Base-by-base conservation (phyloP, 1,140 invertebrate genomes). In the Listronotus bonariensis region DNA sequence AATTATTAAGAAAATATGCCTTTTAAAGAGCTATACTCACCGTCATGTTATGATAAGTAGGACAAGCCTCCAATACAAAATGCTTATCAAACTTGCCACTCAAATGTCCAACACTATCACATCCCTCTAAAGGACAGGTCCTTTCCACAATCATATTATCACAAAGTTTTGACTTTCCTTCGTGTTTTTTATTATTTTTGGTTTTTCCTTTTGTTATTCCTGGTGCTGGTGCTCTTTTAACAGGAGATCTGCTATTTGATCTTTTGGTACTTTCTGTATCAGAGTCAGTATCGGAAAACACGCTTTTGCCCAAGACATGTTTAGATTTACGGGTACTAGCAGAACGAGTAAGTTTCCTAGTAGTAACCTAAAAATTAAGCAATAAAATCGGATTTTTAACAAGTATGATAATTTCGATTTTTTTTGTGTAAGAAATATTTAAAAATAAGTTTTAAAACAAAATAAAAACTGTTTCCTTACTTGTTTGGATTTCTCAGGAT, bases 61-160 rank as follows among this genome's bases (percentile, higher is more conserved):
- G 95, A 77, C 95, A 97, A 10, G 92, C 90, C 75, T 93, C 90
- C 43, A 92, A 81, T 3, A 92, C 92, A 76, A 95, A 93, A 80
- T 97, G 95, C 18, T 84, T 86, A 9, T 91, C 86, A 68, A 89
- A 83, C 75, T 87, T 87, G 26, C 95, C 93, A n/a, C 90, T 90
- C 77, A 97, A 81, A 82, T 97, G 95, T 59, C 95, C 95, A 20
- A 80, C 79, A 17, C 95, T 97, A 78, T 97, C 91, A 78, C 95
- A 98, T 8, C 88, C 88, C 60, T 93, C 87, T 11, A 97, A 82
- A 0, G 92, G 92, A 81, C 95, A 98, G 65, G 88, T 85, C 26
- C 88, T 81, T 70, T 93, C 90, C 67, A 88, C 85, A 14, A 79
- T 76, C 31, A 80, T 72, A 12, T 80, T 76, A 53, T 82, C 79